phyloP scores from a whole-genome alignment of 1,140 invertebrate genomes.

The Dryas iulia region DNA sequence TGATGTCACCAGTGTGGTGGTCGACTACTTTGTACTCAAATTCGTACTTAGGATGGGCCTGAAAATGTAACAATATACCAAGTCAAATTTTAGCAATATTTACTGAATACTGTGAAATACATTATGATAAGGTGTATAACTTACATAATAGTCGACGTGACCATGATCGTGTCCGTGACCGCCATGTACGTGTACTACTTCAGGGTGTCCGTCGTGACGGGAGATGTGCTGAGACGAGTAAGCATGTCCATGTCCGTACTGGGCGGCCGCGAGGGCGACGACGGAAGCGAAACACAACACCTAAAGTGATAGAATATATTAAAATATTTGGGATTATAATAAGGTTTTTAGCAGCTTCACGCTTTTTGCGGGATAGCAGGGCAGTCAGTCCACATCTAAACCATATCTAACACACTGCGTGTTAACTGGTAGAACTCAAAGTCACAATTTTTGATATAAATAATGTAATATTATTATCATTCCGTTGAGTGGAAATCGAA shows the following conservation, averaged over 20 bases:
- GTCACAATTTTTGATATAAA: too few species aligned
- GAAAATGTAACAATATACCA: not conserved
- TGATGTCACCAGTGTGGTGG: not conserved
- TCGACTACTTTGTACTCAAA: not conserved
- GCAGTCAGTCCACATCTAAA: too few species aligned
- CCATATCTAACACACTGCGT: too few species aligned
- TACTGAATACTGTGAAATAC: not conserved
- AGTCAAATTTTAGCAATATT: not conserved
- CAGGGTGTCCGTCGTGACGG: slow-evolving; percentile 31
- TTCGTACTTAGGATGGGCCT: not conserved
- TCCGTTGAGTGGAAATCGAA: too few species aligned
- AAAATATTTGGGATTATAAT: too few species aligned
- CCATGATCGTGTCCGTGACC: not conserved
- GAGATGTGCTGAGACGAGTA: slow-evolving; percentile 33
- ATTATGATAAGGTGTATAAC: slow-evolving; percentile 35
- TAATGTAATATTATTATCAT: too few species aligned
- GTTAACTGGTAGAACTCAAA: too few species aligned
- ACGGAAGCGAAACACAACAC: too few species aligned
- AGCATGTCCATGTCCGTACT: slow-evolving; percentile 24
- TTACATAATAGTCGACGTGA: slow-evolving; percentile 49
- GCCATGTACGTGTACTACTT: slow-evolving; percentile 24
- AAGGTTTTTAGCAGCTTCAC: too few species aligned
- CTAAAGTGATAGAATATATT: too few species aligned
- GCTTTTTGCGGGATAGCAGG: too few species aligned
- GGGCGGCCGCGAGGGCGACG: slow-evolving; percentile 15